Base-by-base conservation (phyloP, 2,888 invertebrate species). In the Ormia ochracea region DNA sequence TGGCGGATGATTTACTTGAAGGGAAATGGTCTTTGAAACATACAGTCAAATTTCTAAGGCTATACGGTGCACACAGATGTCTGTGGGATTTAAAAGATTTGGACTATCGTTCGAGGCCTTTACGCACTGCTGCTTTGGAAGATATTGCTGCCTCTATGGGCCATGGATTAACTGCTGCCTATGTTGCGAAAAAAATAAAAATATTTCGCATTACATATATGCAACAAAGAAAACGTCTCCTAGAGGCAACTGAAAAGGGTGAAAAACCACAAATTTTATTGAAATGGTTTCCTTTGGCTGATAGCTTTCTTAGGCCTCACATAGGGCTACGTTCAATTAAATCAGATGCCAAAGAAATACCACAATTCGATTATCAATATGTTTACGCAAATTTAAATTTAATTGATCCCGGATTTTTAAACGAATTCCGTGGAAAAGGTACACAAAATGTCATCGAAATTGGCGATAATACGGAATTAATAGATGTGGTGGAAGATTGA, bases 121-220 rank as follows among this genome's bases (percentile, higher is more conserved):
- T 84, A 17, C 85, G 85, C 9, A 82, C 82, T 58, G 85, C 85
- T 5, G 85, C 85, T n/a, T 78, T 85, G 54, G 82, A 82, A 63
- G 85, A 85, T 65, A 85, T 85, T 65, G 85, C 85, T 26, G 85
- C 85, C 4, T 84, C 83, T 4, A 85, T 85, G 85, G 85, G 85
- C 17, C 82, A 84, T 66, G 84, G 83, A 0, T 36, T 85, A 5
- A 70, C 82, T 50, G 66, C 82, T 4, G 80, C 83, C 17, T 84
- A 84, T 78, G 84, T 85, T 0, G 82, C 84, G 0, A 85, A 84
- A 43, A 85, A 85, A 66, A 85, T 85, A 7, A 84, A 84, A 59
- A 85, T 85, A n/a, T 84, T 85, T 52, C 85, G 85, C n/a, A 85
- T 85, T 26, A 84, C 85, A 3, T 85, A 85, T 41, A 85, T 85